Conservation (phyloP, 2,888 invertebrate genomes). For the Orthonevra nobilis region DNA sequence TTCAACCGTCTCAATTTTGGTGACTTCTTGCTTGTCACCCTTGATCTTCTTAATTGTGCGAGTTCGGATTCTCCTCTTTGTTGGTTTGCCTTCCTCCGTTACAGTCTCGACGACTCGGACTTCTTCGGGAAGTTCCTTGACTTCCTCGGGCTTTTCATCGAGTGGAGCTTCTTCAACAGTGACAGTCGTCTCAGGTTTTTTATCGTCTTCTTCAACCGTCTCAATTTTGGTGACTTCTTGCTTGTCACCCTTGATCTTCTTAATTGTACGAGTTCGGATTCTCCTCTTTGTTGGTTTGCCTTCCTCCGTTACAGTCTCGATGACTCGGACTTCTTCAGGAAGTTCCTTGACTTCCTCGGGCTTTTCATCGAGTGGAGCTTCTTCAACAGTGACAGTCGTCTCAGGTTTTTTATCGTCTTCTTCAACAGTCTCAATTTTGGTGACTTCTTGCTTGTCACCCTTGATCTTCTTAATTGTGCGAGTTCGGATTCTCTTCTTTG, state of each 20-base stretch:
- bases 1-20: constrained; percentile 45
- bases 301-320: constrained; percentile 23
- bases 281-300: constrained; percentile 41
- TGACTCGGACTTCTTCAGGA: constrained; percentile 33
- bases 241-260: constrained; percentile 40
- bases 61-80: constrained; percentile 34
- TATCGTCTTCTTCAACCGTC: constrained; percentile 47
- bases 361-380: constrained; percentile 32
- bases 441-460: constrained; percentile 30
- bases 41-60: constrained; percentile 39
- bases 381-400: constrained; percentile 41
- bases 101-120: constrained; percentile 19
- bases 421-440: constrained; percentile 28
- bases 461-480: constrained; percentile 19
- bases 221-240: constrained; percentile 55
- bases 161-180: constrained; percentile 36
- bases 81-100: constrained; percentile 41
- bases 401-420: constrained; percentile 23
- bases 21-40: constrained; percentile 43
- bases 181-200: constrained; percentile 36
- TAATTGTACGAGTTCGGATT: constrained; percentile 41
- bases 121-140: constrained; percentile 37
- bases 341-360: constrained; percentile 27
- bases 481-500: constrained; percentile 16
- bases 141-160: constrained; percentile 34